These are phyloP conservation scores for Asbolus verrucosus DNA, from an alignment of 1,140 invertebrate species.

Conservation along the genomic window DNA sequence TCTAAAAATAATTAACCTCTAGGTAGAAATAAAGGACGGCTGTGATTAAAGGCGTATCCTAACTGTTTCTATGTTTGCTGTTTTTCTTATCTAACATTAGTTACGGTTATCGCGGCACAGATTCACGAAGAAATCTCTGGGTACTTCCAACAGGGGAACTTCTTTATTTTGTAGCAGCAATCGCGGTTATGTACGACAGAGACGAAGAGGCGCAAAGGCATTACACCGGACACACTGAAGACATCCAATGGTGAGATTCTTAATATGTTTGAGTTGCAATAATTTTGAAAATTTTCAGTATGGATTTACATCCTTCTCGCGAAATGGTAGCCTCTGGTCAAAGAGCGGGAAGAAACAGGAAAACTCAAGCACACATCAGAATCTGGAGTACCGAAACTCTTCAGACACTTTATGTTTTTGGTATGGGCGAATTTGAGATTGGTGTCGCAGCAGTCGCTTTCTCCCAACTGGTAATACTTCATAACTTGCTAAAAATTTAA, in stretches of 20 bases:
- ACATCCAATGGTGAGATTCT: conserved; percentile 79
- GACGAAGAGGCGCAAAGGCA: conserved; percentile 92
- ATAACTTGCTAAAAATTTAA: conserved; percentile 25
- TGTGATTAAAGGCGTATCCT: no score
- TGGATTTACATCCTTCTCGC: conserved; percentile 91
- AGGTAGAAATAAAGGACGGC: no score
- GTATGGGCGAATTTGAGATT: conserved; percentile 91
- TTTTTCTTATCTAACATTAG: conserved; percentile 65
- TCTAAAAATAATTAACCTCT: conserved; percentile 7
- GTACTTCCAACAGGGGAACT: conserved; percentile 92
- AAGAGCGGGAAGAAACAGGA: conserved; percentile 80
- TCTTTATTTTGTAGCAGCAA: conserved; percentile 91
- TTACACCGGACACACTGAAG: conserved; percentile 94
- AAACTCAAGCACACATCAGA: conserved; percentile 90
- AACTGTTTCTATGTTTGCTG: no score
- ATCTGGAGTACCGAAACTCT: conserved; percentile 95
- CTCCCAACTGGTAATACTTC: conserved; percentile 79
- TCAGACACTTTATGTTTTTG: conserved; percentile 91
- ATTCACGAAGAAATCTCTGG: conserved; percentile 89
- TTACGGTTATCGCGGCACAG: conserved; percentile 92
- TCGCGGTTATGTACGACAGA: conserved; percentile 91
- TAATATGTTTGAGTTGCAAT: neutral
- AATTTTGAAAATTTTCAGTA: conserved; percentile 67
- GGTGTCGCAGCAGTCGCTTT: conserved; percentile 92
- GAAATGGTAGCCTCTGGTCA: conserved; percentile 93